Conservation (phyloP, 2,888 invertebrate genomes). For the Steinernema carpocapsae region DNA sequence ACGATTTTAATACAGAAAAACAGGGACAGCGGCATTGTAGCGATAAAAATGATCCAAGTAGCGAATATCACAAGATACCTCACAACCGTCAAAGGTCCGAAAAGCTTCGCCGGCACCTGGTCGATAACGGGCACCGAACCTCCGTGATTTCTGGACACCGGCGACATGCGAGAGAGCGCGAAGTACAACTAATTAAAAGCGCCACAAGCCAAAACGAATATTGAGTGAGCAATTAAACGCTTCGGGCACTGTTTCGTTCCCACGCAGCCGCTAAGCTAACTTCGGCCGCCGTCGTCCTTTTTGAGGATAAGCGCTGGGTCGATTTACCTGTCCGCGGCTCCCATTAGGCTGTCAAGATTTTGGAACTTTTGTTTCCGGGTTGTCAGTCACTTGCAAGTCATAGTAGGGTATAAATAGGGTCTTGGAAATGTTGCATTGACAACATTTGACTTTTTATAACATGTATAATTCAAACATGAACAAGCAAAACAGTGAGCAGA, state of each 20-base stretch:
- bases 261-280: constrained; percentile 6
- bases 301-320: neutral
- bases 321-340: constrained; percentile 12
- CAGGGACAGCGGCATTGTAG: constrained; percentile 68
- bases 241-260: neutral
- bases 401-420: too few species aligned
- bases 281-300: neutral
- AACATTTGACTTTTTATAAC: too few species aligned
- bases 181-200: neutral
- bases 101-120: neutral
- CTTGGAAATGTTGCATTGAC: too few species aligned
- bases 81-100: constrained; percentile 29
- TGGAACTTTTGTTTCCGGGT: too few species aligned
- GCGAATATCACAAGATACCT: constrained; percentile 45
- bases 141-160: neutral
- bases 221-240: neutral
- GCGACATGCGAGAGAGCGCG: neutral
- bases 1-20: constrained; percentile 66
- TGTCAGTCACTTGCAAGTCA: too few species aligned
- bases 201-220: neutral
- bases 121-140: neutral
- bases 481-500: too few species aligned
- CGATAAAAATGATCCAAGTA: constrained; percentile 61
- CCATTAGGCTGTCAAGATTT: neutral
- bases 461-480: too few species aligned